A percentile compares a stretch with the other conserved stretches of the same genome.
Evolutionary conservation across 2,797 vertebrate genomes (phyloP).

Genomic region (Distichodus sexfasciatus): DNA sequence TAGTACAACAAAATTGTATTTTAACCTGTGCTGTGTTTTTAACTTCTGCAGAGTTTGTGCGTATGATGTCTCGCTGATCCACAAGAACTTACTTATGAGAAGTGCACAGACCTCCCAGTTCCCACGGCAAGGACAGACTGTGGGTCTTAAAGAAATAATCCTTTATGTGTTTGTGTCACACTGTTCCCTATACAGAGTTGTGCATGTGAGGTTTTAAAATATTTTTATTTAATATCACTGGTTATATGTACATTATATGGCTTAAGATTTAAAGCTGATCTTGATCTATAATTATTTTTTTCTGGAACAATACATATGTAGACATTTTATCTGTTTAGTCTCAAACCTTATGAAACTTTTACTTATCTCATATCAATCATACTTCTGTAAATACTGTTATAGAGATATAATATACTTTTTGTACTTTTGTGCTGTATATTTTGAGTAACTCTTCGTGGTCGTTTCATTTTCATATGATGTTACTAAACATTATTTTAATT

Average conservation of each 20-base stretch:
- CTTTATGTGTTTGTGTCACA: not conserved
- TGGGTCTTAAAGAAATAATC: not conserved
- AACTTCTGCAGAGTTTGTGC: conserved; percentile 72
- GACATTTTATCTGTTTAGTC: not conserved
- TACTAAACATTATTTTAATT: not conserved
- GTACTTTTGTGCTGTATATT: conserved; percentile 6
- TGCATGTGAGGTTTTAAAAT: not conserved
- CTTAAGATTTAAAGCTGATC: not conserved
- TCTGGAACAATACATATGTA: not conserved
- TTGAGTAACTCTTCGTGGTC: not conserved
- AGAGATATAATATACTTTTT: conserved; percentile 2
- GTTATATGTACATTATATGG: not conserved
- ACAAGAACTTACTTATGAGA: not conserved
- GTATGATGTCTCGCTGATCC: conserved; percentile 80
- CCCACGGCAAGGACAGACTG: conserved; percentile 5
- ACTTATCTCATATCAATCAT: not conserved
- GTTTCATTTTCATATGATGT: not conserved
- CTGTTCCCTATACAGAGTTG: not conserved
- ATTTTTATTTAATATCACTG: not conserved
- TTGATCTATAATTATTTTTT: not conserved
- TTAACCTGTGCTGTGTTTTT: not conserved
- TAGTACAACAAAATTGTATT: not conserved
- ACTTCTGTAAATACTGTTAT: conserved; percentile 12
- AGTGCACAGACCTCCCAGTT: not conserved
- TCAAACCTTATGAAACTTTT: not conserved